Conservation (phyloP, 2,888 invertebrate species). For the Drosophila melanosoma region DNA sequence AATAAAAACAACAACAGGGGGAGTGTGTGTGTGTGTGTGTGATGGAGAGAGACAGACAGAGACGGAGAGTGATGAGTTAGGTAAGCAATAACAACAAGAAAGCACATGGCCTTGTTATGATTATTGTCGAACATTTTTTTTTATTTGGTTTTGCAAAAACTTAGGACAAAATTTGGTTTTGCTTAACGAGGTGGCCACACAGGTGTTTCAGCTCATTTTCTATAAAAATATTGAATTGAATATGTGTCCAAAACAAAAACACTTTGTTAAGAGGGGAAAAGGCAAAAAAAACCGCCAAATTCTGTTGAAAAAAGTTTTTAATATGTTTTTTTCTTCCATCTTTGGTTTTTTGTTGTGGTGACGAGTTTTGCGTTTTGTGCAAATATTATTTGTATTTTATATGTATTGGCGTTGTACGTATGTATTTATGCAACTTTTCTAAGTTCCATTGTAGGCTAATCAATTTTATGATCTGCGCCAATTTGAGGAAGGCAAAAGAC, state of each 20-base stretch:
- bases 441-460: constrained; percentile 11
- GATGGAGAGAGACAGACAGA: not conserved
- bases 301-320: constrained; percentile 16
- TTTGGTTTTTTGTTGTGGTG: not conserved
- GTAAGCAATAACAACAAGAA: constrained; percentile 16
- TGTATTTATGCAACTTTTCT: constrained; percentile 19
- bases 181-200: constrained; percentile 28
- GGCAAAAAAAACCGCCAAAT: not conserved
- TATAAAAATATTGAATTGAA: constrained; percentile 29
- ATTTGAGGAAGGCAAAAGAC: constrained; percentile 15
- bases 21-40: not conserved
- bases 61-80: constrained; percentile 9
- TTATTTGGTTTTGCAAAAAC: constrained; percentile 23
- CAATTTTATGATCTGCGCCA: constrained; percentile 32
- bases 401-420: not conserved
- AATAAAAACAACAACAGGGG: constrained; percentile 31
- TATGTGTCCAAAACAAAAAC: not conserved
- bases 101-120: constrained; percentile 12
- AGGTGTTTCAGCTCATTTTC: constrained; percentile 29
- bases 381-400: constrained; percentile 23
- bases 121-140: constrained; percentile 21
- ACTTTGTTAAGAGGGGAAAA: not conserved
- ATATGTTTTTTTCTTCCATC: not conserved
- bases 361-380: constrained; percentile 2
- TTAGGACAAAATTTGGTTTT: constrained; percentile 17